Evolutionary conservation across 2,888 invertebrate species (phyloP).

Genomic region (Spilosoma lubricipeda): DNA sequence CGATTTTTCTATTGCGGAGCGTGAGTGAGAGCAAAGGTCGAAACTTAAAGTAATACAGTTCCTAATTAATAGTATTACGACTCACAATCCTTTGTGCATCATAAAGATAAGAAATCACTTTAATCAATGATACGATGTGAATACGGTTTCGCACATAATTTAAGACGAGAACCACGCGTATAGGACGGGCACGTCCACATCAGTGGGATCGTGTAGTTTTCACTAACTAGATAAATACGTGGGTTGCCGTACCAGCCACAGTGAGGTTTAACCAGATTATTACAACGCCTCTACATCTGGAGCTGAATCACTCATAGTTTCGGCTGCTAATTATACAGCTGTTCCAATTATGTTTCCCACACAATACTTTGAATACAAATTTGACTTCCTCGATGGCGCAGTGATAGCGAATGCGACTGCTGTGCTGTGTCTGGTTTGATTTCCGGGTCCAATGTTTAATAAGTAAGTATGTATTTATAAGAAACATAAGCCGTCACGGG

Average conservation of each 20-base stretch:
- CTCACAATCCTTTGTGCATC: not conserved
- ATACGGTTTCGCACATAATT: too few species aligned
- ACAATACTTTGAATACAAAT: not conserved
- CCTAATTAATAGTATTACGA: not conserved
- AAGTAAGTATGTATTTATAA: too few species aligned
- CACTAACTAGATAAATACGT: conserved; percentile 55
- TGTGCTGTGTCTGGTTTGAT: too few species aligned
- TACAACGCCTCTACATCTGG: conserved; percentile 48
- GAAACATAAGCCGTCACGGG: too few species aligned
- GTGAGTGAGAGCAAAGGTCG: too few species aligned
- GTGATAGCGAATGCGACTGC: too few species aligned
- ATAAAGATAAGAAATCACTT: not conserved
- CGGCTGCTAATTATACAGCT: conserved; percentile 34
- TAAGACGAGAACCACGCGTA: not conserved
- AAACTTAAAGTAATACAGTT: not conserved
- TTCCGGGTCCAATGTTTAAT: too few species aligned
- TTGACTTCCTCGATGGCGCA: not conserved
- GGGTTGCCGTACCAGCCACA: conserved; percentile 50
- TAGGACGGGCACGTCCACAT: conserved; percentile 19
- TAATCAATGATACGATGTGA: not conserved
- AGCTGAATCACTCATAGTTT: conserved; percentile 19
- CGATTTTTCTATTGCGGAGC: too few species aligned
- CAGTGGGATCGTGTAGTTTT: conserved; percentile 15
- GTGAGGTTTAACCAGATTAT: conserved; percentile 58
- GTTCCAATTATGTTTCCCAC: conserved; percentile 16